phyloP scores from a whole-genome alignment of 2,888 invertebrate species.

The Silvanus unidentatus region DNA sequence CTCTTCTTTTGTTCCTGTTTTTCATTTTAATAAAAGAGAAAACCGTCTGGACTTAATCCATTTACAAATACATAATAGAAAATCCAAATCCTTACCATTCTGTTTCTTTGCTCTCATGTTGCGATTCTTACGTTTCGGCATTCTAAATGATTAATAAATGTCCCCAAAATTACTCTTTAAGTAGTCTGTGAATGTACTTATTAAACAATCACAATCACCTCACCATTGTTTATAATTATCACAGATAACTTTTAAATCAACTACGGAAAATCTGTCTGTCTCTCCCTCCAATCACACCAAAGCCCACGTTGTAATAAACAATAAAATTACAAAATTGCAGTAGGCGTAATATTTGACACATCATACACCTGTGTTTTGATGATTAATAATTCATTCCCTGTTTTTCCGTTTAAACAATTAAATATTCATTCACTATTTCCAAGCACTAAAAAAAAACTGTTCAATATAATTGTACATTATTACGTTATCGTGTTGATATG shows the following conservation, averaged over 20 bases:
- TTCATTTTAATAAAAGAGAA: too few species aligned
- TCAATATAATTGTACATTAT: too few species aligned
- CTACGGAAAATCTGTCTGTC: not conserved
- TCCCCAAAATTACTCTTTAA: not conserved
- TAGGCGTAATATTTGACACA: constrained; percentile 24
- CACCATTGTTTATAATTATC: not conserved
- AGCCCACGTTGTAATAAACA: constrained; percentile 22
- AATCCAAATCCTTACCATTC: constrained; percentile 36
- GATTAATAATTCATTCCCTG: too few species aligned
- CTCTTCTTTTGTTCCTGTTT: too few species aligned
- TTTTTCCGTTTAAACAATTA: too few species aligned
- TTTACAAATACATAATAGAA: too few species aligned
- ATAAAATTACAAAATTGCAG: constrained; percentile 17
- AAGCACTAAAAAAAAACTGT: too few species aligned
- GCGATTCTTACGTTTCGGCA: constrained; percentile 33
- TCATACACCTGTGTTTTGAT: constrained; percentile 16
- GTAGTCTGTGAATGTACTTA: not conserved
- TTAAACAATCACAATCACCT: too few species aligned
- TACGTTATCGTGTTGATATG: too few species aligned
- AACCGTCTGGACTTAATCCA: too few species aligned
- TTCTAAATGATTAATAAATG: constrained; percentile 15
- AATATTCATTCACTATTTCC: too few species aligned
- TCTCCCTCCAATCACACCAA: constrained; percentile 10
- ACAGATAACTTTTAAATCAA: not conserved
- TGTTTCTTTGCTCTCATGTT: constrained; percentile 36